Evolutionary conservation across 2,888 invertebrate species (phyloP).

Genomic region (Coenonympha arcania): DNA sequence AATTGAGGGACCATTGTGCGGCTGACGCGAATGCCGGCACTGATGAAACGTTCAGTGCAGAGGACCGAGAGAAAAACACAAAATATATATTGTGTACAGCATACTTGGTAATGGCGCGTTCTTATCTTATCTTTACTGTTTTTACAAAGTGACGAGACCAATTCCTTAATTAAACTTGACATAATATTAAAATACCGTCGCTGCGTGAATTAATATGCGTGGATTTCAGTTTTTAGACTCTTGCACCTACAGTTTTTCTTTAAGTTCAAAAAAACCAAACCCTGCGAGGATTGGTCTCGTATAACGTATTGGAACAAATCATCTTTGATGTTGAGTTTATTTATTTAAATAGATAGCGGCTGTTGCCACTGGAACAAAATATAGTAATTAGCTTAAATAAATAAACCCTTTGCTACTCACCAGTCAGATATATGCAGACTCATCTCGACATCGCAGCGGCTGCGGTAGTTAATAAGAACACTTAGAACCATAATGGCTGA

Average conservation of each 20-base stretch:
- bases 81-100: constrained; percentile 8
- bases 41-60: constrained; percentile 32
- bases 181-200: too few species aligned
- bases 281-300: too few species aligned
- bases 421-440: neutral
- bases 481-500: constrained; percentile 53
- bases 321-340: too few species aligned
- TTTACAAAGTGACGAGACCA: neutral
- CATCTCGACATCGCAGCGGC: constrained; percentile 42
- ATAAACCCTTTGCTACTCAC: neutral
- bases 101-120: constrained; percentile 2
- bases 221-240: too few species aligned
- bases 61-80: constrained; percentile 6
- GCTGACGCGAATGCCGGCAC: constrained; percentile 34
- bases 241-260: too few species aligned
- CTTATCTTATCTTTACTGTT: neutral
- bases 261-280: too few species aligned
- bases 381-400: neutral
- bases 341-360: neutral
- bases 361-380: neutral
- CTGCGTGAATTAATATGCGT: too few species aligned
- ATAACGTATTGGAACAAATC: too few species aligned
- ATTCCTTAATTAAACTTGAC: neutral
- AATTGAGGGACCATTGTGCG: constrained; percentile 45
- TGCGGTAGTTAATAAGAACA: constrained; percentile 52